Percentiles rank a stretch among this genome's conserved stretches.
phyloP scores from a whole-genome alignment of 2,797 vertebrate genomes.

The Netta rufina region DNA sequence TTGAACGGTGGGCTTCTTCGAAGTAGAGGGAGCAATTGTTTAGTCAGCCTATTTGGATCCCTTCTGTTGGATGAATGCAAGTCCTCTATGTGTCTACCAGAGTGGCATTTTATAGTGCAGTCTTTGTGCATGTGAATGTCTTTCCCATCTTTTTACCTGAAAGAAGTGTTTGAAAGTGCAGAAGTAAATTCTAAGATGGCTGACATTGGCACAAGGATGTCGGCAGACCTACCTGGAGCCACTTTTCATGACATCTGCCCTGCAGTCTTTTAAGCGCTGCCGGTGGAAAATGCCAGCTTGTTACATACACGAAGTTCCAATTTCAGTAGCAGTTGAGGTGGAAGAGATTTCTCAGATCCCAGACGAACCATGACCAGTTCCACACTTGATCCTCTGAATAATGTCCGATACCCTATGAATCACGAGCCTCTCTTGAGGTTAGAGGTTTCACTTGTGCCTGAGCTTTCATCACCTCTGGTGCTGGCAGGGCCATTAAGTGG shows the following conservation, averaged over 20 bases:
- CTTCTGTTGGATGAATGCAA: background rate
- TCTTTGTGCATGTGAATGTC: background rate
- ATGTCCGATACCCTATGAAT: fast-evolving
- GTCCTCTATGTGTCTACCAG: background rate
- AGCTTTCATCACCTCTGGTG: background rate
- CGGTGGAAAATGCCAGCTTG: background rate
- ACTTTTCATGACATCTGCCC: background rate
- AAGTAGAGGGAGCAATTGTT: background rate
- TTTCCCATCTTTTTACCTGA: background rate
- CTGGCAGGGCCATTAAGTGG: background rate
- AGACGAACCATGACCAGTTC: background rate
- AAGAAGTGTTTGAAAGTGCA: background rate
- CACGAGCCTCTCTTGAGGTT: background rate
- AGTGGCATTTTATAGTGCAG: background rate
- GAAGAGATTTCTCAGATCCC: background rate
- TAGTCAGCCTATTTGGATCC: background rate
- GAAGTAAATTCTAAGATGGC: background rate
- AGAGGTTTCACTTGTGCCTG: background rate
- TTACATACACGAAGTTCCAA: fast-evolving
- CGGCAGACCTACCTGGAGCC: background rate
- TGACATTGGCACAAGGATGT: background rate
- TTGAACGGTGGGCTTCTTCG: background rate
- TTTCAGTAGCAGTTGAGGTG: background rate
- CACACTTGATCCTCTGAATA: background rate
- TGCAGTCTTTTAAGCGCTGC: background rate